A percentile compares a stretch with the other conserved stretches of the same genome.
Evolutionary conservation across 2,888 invertebrate genomes (phyloP).

Genomic region (Latheticus oryzae): DNA sequence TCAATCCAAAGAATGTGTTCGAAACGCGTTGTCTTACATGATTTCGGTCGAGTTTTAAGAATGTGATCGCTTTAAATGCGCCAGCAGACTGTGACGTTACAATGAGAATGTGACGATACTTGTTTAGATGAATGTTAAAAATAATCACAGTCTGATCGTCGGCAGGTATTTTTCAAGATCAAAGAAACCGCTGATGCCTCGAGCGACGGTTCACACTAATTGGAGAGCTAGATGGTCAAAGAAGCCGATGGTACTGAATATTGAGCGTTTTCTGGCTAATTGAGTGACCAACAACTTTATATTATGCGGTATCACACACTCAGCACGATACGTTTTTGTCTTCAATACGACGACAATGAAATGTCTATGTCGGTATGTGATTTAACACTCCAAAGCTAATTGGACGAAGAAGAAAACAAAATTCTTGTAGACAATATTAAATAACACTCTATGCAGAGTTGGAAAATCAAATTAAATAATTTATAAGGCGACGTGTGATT

Average conservation of each 20-base stretch:
- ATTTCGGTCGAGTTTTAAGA: conserved; percentile 55
- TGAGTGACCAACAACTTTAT: conserved; percentile 68
- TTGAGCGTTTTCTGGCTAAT: conserved; percentile 66
- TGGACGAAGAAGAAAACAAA: conserved; percentile 24
- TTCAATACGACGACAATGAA: conserved; percentile 32
- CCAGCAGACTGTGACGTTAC: conserved; percentile 54
- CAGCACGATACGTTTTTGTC: conserved; percentile 34
- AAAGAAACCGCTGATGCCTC: conserved; percentile 64
- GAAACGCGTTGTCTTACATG: conserved; percentile 55
- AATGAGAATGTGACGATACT: conserved; percentile 36
- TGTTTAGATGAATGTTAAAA: too few relatives aligned
- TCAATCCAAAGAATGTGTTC: conserved; percentile 50
- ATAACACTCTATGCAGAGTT: too few relatives aligned
- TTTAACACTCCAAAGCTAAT: conserved; percentile 32
- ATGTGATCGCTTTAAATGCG: conserved; percentile 59
- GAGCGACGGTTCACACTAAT: conserved; percentile 68
- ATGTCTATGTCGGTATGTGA: conserved; percentile 27
- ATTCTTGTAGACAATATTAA: too few relatives aligned
- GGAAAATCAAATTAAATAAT: too few relatives aligned
- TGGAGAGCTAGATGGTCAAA: conserved; percentile 67
- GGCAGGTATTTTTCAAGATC: conserved; percentile 65
- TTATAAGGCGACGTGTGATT: too few relatives aligned
- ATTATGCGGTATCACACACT: conserved; percentile 53
- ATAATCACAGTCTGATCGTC: conserved; percentile 62
- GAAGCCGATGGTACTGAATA: conserved; percentile 67